Percentiles rank a stretch among this genome's conserved stretches.
These are phyloP conservation scores for Podiceps cristatus DNA, from an alignment of 2,113 vertebrate genomes.

Conservation along the genomic window DNA sequence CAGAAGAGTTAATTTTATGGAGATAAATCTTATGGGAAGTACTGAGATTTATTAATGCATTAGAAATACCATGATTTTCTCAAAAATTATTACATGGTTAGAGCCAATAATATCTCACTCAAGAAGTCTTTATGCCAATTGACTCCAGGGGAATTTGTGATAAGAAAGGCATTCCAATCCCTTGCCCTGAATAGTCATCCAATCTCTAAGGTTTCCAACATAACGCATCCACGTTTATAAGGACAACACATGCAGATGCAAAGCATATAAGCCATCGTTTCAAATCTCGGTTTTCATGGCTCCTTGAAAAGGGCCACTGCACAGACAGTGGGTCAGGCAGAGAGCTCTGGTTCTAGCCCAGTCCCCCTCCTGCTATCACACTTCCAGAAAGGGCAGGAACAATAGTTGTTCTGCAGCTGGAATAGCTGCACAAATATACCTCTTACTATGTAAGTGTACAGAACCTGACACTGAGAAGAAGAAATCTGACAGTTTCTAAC, in stretches of 20 bases:
- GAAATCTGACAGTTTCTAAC: background rate
- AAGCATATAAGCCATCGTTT: background rate
- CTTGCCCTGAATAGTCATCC: rapidly evolving
- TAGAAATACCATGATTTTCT: background rate
- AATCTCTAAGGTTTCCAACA: background rate
- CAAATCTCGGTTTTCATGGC: background rate
- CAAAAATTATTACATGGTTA: background rate
- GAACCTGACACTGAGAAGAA: background rate
- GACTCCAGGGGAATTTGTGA: rapidly evolving
- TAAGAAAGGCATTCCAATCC: background rate
- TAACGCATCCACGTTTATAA: background rate
- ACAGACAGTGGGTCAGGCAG: background rate
- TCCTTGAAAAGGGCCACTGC: background rate
- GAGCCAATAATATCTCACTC: background rate
- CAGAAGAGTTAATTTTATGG: background rate
- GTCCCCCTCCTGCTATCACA: rapidly evolving
- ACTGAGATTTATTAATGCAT: background rate
- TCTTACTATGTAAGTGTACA: background rate
- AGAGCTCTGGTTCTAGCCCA: background rate
- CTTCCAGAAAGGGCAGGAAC: background rate
- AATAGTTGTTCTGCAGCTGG: background rate
- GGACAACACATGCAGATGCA: background rate
- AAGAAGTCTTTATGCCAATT: background rate
- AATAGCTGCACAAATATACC: background rate
- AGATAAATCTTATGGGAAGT: background rate